Evolutionary conservation across 23 tunicate species (phyloP).

Genomic region (Ascidia mentula): DNA sequence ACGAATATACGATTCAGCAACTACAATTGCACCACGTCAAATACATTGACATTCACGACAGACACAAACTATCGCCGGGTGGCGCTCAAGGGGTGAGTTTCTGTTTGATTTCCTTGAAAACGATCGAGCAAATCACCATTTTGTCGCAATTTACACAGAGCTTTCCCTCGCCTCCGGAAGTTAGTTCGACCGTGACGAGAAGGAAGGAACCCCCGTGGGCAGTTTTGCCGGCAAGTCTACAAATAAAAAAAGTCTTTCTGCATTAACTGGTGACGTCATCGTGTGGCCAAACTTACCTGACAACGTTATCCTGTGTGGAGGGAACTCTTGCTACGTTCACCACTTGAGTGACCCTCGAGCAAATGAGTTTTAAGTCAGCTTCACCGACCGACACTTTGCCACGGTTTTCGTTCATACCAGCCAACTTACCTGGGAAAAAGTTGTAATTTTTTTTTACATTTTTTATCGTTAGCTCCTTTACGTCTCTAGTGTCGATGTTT

Average conservation of each 20-base stretch:
- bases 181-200: constrained; percentile 39
- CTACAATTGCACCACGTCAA: constrained; percentile 6
- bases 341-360: constrained; percentile 30
- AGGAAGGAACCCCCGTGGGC: constrained; percentile 53
- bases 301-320: constrained; percentile 53
- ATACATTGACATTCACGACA: neutral
- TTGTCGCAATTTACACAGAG: constrained; percentile 87
- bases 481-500: neutral
- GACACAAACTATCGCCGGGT: neutral
- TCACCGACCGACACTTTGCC: constrained; percentile 36
- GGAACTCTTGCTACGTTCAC: constrained; percentile 81
- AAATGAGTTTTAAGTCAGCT: constrained; percentile 16
- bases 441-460: too few relatives aligned
- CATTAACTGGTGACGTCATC: neutral
- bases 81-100: constrained; percentile 19
- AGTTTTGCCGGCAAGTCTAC: constrained; percentile 85
- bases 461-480: too few relatives aligned
- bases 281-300: constrained; percentile 36
- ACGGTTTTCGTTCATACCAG: constrained; percentile 92
- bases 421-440: constrained; percentile 55
- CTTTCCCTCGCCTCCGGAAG: constrained; percentile 14
- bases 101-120: constrained; percentile 80
- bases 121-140: constrained; percentile 94
- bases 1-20: neutral
- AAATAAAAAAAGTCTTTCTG: neutral